Base-by-base conservation (phyloP, 2,888 invertebrate genomes). In the Enoplolaimus lenunculus region DNA sequence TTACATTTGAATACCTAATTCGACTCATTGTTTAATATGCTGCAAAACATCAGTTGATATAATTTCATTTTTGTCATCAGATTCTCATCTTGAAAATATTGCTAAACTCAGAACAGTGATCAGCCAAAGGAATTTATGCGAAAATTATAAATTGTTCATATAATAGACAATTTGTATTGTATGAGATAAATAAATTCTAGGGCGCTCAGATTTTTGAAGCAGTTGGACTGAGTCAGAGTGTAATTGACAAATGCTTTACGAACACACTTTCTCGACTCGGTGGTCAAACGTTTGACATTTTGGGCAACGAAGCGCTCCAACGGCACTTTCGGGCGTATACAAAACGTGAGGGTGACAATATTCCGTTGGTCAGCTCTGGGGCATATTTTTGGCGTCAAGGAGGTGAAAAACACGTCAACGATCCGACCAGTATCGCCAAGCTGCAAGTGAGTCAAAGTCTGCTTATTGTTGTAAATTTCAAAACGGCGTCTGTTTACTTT, bases 121-220 rank as follows among this genome's bases (percentile, higher is more conserved):
- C n/a, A n/a, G n/a, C n/a, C n/a, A n/a, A n/a, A n/a, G n/a, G n/a
- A n/a, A n/a, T n/a, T n/a, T n/a, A n/a, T n/a, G n/a, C n/a, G n/a
- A n/a, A n/a, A n/a, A n/a, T n/a, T n/a, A n/a, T n/a, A n/a, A n/a
- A n/a, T n/a, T n/a, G n/a, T n/a, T n/a, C n/a, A n/a, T n/a, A n/a
- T n/a, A n/a, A n/a, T n/a, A n/a, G n/a, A n/a, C n/a, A n/a, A n/a
- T n/a, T n/a, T n/a, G n/a, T n/a, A n/a, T n/a, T n/a, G n/a, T n/a
- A n/a, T n/a, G n/a, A n/a, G n/a, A n/a, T n/a, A n/a, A n/a, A n/a
- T n/a, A n/a, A n/a, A 60, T 67, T 78, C 33, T 75, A 84, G 82
- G 91, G 94, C 74, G 98, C 98, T 0, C 98, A 98, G 84, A 98
- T 98, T 77, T 98, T 98, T 80, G 98, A 98, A 83, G 95, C 95